Base-by-base conservation (phyloP, 2,888 invertebrate genomes). In the Serripes groenlandicus region DNA sequence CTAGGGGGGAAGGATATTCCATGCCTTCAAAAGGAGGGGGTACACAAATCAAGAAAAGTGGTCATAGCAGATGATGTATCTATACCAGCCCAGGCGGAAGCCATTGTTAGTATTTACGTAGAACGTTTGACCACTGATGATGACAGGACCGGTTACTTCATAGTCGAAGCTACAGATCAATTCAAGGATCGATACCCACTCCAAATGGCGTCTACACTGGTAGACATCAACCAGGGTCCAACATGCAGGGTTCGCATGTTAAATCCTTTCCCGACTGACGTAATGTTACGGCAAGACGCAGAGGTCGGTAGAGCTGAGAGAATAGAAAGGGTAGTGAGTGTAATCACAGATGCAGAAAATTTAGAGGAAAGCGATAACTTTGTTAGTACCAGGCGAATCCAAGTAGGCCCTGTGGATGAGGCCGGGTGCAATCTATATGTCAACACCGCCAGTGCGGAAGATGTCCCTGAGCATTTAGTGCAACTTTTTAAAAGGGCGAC, bases 111-210 rank as follows among this genome's bases (percentile, higher is more conserved):
- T 79, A 76, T 83, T 54, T 70, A 62, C 32, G 64, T 83, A 0
- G 83, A 79, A 26, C 54, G 75, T 37, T 15, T 5, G 32, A 79
- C 71, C 42, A 60, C 68, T n/a, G 83, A 83, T 62, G 70, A 70
- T 32, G 26, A 58, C n/a, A n/a, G n/a, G n/a, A n/a, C n/a, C n/a
- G n/a, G n/a, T n/a, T n/a, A n/a, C n/a, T n/a, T n/a, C n/a, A n/a
- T n/a, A n/a, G n/a, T n/a, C n/a, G n/a, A n/a, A n/a, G n/a, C n/a
- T n/a, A n/a, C n/a, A n/a, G n/a, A 68, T n/a, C 1, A 26, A 26
- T 49, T 75, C 26, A 37, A 28, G 18, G 64, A 64, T 23, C 5
- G 60, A 28, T 72, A 78, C 21, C 78, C 68, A 15, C 26, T 74
- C 23, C 35, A 60, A 21, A 70, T 81, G 74, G 81, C 77, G 3